These are phyloP conservation scores for Rousettus leschenaultii DNA, from an alignment of 2,113 vertebrate species.

Conservation along the genomic window DNA sequence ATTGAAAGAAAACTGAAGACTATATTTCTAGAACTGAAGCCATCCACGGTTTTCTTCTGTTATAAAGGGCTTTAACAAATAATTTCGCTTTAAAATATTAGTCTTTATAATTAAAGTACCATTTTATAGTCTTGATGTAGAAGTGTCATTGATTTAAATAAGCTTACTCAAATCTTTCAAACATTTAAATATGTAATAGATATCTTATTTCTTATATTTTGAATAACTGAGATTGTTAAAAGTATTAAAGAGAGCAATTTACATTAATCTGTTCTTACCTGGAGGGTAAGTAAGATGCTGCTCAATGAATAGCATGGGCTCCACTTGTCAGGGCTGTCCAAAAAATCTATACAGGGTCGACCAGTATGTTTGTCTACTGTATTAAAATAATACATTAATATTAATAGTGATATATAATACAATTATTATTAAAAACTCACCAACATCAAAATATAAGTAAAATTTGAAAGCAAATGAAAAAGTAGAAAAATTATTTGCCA, in stretches of 20 bases:
- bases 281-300: conserved; percentile 49
- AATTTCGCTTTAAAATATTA: conserved; percentile 22
- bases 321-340: conserved; percentile 40
- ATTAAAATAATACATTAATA: conserved; percentile 42
- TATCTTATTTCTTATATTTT: background rate
- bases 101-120: background rate
- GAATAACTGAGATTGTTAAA: background rate
- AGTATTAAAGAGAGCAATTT: background rate
- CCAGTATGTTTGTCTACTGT: conserved; percentile 56
- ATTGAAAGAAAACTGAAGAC: background rate
- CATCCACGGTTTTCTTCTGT: background rate
- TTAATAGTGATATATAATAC: background rate
- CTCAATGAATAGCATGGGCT: conserved; percentile 47
- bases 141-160: conserved; percentile 5
- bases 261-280: conserved; percentile 52
- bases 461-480: background rate
- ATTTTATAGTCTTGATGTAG: background rate
- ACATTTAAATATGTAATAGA: background rate
- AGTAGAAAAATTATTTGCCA: background rate
- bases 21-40: background rate
- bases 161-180: background rate
- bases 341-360: conserved; percentile 54
- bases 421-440: background rate
- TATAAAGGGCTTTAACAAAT: background rate
- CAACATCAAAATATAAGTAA: background rate